Base-by-base conservation (phyloP, 2,888 invertebrate species). In the Cosmia pyralina region DNA sequence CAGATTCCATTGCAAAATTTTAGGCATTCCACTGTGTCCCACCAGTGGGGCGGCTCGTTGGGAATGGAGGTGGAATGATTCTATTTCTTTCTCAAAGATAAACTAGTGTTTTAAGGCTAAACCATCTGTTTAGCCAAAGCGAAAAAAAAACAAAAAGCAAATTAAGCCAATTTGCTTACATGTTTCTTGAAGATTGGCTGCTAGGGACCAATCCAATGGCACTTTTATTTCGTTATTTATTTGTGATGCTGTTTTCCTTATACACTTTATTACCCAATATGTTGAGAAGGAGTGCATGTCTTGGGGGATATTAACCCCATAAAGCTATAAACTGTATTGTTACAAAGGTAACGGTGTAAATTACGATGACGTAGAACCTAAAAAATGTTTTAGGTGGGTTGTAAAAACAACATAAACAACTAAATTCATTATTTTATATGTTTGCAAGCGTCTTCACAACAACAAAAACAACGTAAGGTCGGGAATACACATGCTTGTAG, bases 181-280 rank as follows among this genome's bases (percentile, higher is more conserved):
- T 76, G 52, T 75, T 63, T 83, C 69, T 73, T 55, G 63, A 77
- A 77, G 78, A 85, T 85, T 75, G 78, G 46, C 44, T 79, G 69
- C 77, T 53, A 69, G 82, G 75, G 80, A 75, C 34, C 74, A 46
- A 82, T 79, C 62, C 53, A 69, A 81, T 52, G 72, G 44, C 69
- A 69, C n/a, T 75, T 85, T 84, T 84, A 83, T 83, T 69, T 64
- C 4, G 34, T 38, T 78, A 78, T 76, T 84, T 84, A 77, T 82
- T 77, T 72, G 57, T 64, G 50, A 57, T 19, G 7, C 38, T 77
- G 34, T 82, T 85, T 85, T 76, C 81, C 81, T 82, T 69, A 65
- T 52, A 68, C 63, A 64, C 48, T 84, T 84, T 84, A 84, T 83
- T 75, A 70, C 81, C 59, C 75, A 72, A 78, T 82, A 82, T 65